phyloP scores from a whole-genome alignment of 2,888 invertebrate genomes.

The Brassicogethes aeneus region DNA sequence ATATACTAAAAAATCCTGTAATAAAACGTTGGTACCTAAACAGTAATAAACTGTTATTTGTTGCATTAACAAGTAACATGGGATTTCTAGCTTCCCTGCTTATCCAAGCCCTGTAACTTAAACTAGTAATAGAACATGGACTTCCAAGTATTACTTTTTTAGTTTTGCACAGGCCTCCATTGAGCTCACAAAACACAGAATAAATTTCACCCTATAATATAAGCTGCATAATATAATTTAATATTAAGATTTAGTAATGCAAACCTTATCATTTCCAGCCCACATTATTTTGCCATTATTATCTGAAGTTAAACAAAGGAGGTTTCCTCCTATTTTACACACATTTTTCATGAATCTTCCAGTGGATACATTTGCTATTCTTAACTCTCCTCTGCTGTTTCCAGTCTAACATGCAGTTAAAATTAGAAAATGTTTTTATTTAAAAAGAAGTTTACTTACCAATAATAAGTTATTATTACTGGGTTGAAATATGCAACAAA shows the following conservation, averaged over 20 bases:
- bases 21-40: conserved; percentile 36
- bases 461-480: conserved; percentile 80
- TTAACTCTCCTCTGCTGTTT: conserved; percentile 63
- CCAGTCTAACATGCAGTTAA: conserved; percentile 47
- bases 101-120: conserved; percentile 75
- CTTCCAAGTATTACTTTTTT: conserved; percentile 28
- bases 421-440: too few relatives aligned
- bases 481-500: conserved; percentile 73
- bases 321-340: conserved; percentile 50
- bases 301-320: conserved; percentile 67
- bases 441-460: too few relatives aligned
- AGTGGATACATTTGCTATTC: conserved; percentile 76
- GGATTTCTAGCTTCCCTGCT: conserved; percentile 60
- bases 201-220: conserved; percentile 34
- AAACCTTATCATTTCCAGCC: conserved; percentile 74
- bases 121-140: conserved; percentile 52
- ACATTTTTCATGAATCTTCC: conserved; percentile 65
- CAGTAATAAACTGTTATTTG: conserved; percentile 64
- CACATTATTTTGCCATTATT: conserved; percentile 70
- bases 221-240: background rate
- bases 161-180: conserved; percentile 31
- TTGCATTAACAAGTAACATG: conserved; percentile 67
- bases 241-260: background rate
- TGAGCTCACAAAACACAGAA: conserved; percentile 33
- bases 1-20: background rate